Conservation (phyloP, 2,797 vertebrate species). For the Molossus alvarezi region DNA sequence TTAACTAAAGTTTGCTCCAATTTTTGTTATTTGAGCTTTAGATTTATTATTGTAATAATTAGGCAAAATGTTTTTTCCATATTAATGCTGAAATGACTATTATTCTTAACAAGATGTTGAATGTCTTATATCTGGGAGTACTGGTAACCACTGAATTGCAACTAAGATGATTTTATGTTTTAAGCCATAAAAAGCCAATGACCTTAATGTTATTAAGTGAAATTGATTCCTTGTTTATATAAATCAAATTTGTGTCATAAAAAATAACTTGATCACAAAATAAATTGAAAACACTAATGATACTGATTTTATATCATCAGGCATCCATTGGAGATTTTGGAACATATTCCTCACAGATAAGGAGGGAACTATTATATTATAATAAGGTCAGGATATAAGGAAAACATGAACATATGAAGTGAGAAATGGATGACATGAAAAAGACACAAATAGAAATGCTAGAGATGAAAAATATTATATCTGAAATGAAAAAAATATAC, state of each 20-base stretch:
- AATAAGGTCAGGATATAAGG: too few relatives aligned
- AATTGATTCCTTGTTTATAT: background rate
- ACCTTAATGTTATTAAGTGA: background rate
- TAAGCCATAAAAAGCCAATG: background rate
- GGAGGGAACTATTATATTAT: too few relatives aligned
- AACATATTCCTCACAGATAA: too few relatives aligned
- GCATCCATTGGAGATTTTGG: too few relatives aligned
- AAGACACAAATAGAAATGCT: too few relatives aligned
- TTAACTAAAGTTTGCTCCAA: background rate
- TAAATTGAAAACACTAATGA: background rate
- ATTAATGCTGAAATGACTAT: background rate
- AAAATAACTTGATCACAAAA: constrained; percentile 23
- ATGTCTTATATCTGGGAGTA: background rate
- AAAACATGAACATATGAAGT: too few relatives aligned
- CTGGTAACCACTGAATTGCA: background rate
- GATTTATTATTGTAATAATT: constrained; percentile 44
- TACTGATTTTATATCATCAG: background rate
- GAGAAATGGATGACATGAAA: too few relatives aligned
- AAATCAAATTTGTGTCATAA: constrained; percentile 53
- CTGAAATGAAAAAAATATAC: too few relatives aligned
- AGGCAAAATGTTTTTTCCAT: constrained; percentile 31
- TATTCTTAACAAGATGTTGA: background rate
- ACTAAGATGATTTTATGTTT: background rate
- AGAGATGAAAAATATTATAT: too few relatives aligned
- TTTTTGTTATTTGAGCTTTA: constrained; percentile 50